phyloP scores from a whole-genome alignment of 2,113 vertebrate species.

The Mobula birostris region DNA sequence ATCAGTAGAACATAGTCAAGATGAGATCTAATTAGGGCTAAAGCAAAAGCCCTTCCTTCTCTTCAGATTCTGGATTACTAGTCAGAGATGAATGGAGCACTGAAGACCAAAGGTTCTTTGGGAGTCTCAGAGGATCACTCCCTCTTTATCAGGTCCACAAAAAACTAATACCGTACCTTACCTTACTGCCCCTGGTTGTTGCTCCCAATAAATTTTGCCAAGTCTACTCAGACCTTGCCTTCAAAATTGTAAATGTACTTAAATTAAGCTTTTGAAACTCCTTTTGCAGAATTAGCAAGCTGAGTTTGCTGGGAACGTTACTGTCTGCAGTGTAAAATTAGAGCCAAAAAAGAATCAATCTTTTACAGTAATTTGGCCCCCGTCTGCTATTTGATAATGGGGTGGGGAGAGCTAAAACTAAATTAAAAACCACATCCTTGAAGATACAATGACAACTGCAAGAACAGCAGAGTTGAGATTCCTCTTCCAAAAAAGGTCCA shows the following conservation, averaged over 20 bases:
- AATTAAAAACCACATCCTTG: neutral
- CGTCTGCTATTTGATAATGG: neutral
- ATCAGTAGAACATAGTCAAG: too few species aligned
- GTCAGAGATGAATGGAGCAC: neutral
- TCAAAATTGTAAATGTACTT: neutral
- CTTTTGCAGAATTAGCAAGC: neutral
- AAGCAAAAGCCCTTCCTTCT: too few species aligned
- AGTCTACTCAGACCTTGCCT: neutral
- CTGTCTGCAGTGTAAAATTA: neutral
- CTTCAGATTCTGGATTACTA: too few species aligned
- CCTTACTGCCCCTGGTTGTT: neutral
- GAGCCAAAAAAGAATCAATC: neutral
- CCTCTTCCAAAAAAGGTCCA: neutral
- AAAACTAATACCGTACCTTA: neutral
- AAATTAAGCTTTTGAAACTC: neutral
- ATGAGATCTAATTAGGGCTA: too few species aligned
- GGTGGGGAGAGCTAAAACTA: neutral
- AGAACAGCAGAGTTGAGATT: neutral
- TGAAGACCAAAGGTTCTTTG: neutral
- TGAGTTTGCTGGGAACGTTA: neutral
- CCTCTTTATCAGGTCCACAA: neutral
- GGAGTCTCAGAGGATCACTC: neutral
- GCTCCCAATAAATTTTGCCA: neutral
- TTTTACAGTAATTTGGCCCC: neutral
- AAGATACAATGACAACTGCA: neutral